These are phyloP conservation scores for Epinephelus awoara DNA, from an alignment of 2,797 vertebrate species.

Conservation along the genomic window DNA sequence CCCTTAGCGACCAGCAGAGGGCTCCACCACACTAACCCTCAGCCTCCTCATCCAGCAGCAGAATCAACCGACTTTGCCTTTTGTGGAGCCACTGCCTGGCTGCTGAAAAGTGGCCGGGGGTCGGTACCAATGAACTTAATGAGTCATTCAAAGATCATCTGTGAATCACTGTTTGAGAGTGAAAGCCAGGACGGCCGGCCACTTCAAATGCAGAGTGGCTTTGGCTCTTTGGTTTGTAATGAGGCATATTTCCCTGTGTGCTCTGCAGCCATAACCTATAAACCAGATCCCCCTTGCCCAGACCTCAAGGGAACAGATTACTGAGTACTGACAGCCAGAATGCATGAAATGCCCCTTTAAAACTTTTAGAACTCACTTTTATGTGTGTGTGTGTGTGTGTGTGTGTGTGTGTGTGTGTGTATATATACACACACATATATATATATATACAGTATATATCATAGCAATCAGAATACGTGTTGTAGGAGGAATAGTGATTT, in stretches of 20 bases:
- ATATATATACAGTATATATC: not conserved
- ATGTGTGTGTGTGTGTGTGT: too few species aligned
- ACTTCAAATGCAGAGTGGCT: conserved; percentile 65
- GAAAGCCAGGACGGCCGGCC: conserved; percentile 59
- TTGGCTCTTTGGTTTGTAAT: conserved; percentile 69
- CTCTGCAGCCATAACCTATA: conserved; percentile 66
- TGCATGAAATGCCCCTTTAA: conserved; percentile 26
- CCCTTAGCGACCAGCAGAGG: conserved; percentile 73
- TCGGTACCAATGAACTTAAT: conserved; percentile 64
- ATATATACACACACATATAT: too few species aligned
- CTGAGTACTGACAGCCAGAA: conserved; percentile 15
- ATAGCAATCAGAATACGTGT: not conserved
- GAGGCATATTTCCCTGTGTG: conserved; percentile 67
- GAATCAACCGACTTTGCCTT: conserved; percentile 19
- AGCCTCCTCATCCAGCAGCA: not conserved
- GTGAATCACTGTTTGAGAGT: conserved; percentile 66
- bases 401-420: too few species aligned
- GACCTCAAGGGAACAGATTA: conserved; percentile 35
- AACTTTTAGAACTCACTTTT: not conserved
- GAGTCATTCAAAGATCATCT: conserved; percentile 77
- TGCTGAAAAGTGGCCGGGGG: conserved; percentile 47
- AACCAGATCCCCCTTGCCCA: conserved; percentile 60
- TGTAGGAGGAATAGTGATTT: too few species aligned
- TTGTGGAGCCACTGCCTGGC: conserved; percentile 43
- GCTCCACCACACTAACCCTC: conserved; percentile 52